Base-by-base conservation (phyloP, 2,113 vertebrate genomes). In the Vireo altiloquus region DNA sequence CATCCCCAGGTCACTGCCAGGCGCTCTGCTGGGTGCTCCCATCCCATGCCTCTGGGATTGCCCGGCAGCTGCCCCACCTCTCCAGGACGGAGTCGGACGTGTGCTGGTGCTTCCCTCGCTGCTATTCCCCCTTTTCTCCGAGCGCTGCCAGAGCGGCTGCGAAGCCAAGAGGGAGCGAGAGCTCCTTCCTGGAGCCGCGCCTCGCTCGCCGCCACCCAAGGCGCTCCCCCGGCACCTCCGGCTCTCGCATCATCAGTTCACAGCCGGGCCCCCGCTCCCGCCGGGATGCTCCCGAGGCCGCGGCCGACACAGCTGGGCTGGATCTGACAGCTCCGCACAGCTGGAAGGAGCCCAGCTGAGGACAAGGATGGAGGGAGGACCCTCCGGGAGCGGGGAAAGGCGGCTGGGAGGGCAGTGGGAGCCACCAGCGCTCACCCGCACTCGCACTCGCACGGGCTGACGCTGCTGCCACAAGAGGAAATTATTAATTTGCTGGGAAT, bases 401-500 rank as follows among this genome's bases (percentile, higher is more conserved):
- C 0, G 13, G 28, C 31, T 5, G 77, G 21, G 56, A 83, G 89
- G 91, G 82, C 89, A 42, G 47, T 0, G 65, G 84, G 79, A 76
- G 82, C 70, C 86, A 18, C 63, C n/a, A 0, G 21, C 33, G 4
- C 15, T 1, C 63, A 23, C 57, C 1, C 46, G 1, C 66, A n/a
- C 61, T 3, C 42, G 15, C 81, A 17, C 60, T 2, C 40, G 13
- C 82, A 4, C 20, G 2, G 76, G 52, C 82, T 56, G 17, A 3
- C 30, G 4, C 54, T 46, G 89, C 50, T 78, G 87, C 94, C 13
- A 15, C 57, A 1, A 46, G 93, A 94, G 96, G 97, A 97, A 97
- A 94, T 89, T 15, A 96, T 96, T 92, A 66, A 97, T 96, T 97
- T 93, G 80, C 75, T 56, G 68, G 63, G 87, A 94, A 89, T 87